Evolutionary conservation across 2,113 vertebrate species (phyloP).

Genomic region (Dicerorhinus sumatrensis): DNA sequence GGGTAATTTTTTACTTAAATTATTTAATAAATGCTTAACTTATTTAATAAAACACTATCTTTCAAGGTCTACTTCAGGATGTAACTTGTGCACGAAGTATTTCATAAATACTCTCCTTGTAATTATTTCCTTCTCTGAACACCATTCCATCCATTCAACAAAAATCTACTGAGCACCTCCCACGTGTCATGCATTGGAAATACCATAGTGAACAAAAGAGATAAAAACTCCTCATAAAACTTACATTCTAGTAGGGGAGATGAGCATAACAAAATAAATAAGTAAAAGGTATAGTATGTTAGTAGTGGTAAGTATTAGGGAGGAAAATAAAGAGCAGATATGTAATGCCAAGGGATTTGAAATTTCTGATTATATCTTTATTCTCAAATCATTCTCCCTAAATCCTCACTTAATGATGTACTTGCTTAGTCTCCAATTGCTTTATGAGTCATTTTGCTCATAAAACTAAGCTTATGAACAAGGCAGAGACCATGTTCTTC

Average conservation of each 20-base stretch:
- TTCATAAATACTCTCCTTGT: conserved; percentile 1
- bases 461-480: conserved; percentile 41
- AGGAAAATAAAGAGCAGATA: neutral
- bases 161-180: neutral
- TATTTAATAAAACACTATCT: neutral
- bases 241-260: neutral
- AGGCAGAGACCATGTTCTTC: neutral
- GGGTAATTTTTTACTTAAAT: conserved; percentile 36
- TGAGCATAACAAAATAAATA: neutral
- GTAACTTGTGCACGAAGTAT: neutral
- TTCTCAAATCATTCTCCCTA: conserved; percentile 10
- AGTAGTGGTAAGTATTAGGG: neutral
- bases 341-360: neutral
- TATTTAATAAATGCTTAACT: neutral
- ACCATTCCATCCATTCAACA: neutral
- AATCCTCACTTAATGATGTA: neutral
- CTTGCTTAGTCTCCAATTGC: conserved; percentile 31
- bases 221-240: neutral
- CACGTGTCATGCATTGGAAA: neutral
- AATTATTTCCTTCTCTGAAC: neutral
- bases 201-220: neutral
- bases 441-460: neutral
- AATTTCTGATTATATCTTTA: conserved; percentile 22
- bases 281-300: neutral
- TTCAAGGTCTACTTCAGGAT: neutral